Conservation (phyloP, 2,888 invertebrate genomes). For the Tenthredo amoena region DNA sequence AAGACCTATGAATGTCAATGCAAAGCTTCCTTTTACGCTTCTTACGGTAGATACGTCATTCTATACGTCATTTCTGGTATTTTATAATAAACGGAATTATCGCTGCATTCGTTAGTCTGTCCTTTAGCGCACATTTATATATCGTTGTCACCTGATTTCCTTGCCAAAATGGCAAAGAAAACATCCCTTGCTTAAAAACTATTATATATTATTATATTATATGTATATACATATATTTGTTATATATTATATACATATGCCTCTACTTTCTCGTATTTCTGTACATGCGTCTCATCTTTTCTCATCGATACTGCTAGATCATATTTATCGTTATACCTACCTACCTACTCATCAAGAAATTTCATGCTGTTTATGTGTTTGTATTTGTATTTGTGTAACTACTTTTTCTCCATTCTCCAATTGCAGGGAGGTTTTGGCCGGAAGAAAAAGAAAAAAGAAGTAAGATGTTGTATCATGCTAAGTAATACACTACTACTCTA, state of each 20-base stretch:
- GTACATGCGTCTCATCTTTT: conserved; percentile 49
- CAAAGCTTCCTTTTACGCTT: neutral
- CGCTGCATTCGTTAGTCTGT: conserved; percentile 26
- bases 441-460: conserved; percentile 99
- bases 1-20: conserved; percentile 5
- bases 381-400: conserved; percentile 78
- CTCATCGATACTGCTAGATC: conserved; percentile 31
- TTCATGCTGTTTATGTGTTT: conserved; percentile 68
- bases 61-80: conserved; percentile 17
- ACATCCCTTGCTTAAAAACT: conserved; percentile 36
- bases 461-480: conserved; percentile 85
- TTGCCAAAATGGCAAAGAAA: conserved; percentile 4
- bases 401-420: conserved; percentile 79
- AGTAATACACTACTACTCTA: conserved; percentile 68
- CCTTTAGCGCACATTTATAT: conserved; percentile 50
- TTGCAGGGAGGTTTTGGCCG: conserved; percentile 96
- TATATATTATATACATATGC: conserved; percentile 43
- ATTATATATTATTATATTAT: conserved; percentile 21
- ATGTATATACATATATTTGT: conserved; percentile 40
- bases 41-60: conserved; percentile 7
- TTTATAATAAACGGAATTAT: neutral
- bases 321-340: conserved; percentile 1
- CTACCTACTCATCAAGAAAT: conserved; percentile 50
- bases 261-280: conserved; percentile 33
- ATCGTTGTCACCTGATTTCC: conserved; percentile 40